Conservation (phyloP, 2,797 vertebrate genomes). For the Fratercula arctica region DNA sequence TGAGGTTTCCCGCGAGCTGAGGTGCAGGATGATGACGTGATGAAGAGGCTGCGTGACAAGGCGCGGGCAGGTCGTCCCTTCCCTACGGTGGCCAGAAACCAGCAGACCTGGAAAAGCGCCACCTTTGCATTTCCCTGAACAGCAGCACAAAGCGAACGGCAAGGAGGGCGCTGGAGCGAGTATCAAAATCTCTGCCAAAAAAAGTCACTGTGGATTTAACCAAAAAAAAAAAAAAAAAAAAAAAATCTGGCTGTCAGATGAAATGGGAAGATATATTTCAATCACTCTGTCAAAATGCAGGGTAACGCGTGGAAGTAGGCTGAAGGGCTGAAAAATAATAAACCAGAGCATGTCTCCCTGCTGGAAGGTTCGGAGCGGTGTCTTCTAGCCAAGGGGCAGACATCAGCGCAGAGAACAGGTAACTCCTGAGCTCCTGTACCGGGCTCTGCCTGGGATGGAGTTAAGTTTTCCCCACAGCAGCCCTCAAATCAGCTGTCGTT, state of each 20-base stretch:
- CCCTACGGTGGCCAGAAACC: too few species aligned
- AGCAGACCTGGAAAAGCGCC: fast-evolving
- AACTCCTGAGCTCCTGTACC: background rate
- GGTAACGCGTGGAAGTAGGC: background rate
- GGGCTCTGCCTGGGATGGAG: background rate
- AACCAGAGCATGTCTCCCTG: too few species aligned
- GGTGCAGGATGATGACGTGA: background rate
- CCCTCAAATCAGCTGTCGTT: background rate
- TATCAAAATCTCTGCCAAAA: background rate
- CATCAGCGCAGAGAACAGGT: background rate
- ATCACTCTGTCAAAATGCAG: background rate
- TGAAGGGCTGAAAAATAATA: background rate
- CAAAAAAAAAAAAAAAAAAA: too few species aligned
- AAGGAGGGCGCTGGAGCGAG: background rate
- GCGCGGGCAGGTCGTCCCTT: background rate
- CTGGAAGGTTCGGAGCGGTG: background rate
- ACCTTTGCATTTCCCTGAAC: background rate
- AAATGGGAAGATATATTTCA: fast-evolving
- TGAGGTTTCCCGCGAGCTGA: background rate
- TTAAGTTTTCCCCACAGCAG: too few species aligned
- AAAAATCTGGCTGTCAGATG: background rate
- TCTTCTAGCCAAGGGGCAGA: background rate
- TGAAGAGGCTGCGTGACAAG: fast-evolving
- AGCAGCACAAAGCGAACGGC: background rate
- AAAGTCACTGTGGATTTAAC: background rate